Base-by-base conservation (phyloP, 2,113 vertebrate species). In the Sinocyclocheilus anophthalmus region DNA sequence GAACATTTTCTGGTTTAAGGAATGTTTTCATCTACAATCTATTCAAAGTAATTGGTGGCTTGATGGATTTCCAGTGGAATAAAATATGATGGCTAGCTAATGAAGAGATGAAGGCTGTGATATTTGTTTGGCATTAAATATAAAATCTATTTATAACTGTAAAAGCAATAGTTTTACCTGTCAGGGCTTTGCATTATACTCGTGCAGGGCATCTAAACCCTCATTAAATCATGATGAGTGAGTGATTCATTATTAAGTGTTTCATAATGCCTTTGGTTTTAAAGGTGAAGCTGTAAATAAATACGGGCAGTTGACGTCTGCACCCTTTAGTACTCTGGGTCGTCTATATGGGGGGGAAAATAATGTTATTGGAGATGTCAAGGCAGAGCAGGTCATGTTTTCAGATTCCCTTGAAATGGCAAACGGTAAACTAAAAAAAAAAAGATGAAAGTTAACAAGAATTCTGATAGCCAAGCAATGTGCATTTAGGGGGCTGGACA, bases 401-500 rank as follows among this genome's bases (percentile, higher is more conserved):
- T 48, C 18, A 30, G 24, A 63, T 65, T 50, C 39, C 45, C 73
- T 37, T 55, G 79, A 86, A 81, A 76, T 57, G 12, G 61, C 61
- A 59, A 61, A 22, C 8, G 37, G 45, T 22, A 80, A 53, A 78
- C 3, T 42, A 18, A 37, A 39, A 10, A 33, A 83, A 59, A 53
- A 79, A 83, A 63, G 39, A 26, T 53, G 67, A 80, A 65, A 53
- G 87, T 69, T 75, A 76, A 80, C 86, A 84, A 84, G 88, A 86
- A 81, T 61, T 76, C 61, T 57, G 83, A 80, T 50, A 45, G 30
- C 78, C 57, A 76, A 65, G 55, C 57, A 57, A 65, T 59, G 30
- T 59, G 85, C n/a, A 57, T 87, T 84, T 61, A 84, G 59, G 24
- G 70, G 77, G 55, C n/a, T 13, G 67, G 57, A 67, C 67, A 70